Evolutionary conservation across 2,113 vertebrate genomes (phyloP).

Genomic region (Excalfactoria chinensis): DNA sequence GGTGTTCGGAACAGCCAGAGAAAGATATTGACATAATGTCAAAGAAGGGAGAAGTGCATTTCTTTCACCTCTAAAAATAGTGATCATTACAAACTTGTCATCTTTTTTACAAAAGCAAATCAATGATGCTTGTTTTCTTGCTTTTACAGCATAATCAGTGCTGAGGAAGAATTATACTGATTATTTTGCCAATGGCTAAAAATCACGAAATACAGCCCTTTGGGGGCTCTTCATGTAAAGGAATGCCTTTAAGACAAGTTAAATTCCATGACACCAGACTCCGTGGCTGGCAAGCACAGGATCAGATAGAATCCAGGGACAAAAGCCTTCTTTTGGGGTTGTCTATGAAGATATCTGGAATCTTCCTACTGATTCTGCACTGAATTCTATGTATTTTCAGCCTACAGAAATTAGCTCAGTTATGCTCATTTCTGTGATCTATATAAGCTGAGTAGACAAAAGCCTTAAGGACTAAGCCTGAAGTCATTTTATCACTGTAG

Average conservation of each 20-base stretch:
- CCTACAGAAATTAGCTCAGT: not conserved
- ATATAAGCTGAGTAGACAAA: not conserved
- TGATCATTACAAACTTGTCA: slow-evolving; percentile 68
- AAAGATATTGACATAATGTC: slow-evolving; percentile 61
- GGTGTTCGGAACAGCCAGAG: not conserved
- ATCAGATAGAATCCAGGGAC: not conserved
- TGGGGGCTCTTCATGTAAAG: not conserved
- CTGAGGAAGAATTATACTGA: slow-evolving; percentile 54
- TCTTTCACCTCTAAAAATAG: slow-evolving; percentile 47
- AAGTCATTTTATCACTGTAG: not conserved
- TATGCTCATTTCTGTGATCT: not conserved
- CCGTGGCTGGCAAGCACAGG: not conserved
- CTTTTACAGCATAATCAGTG: slow-evolving; percentile 66
- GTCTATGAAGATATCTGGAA: not conserved
- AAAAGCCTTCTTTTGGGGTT: rapidly evolving
- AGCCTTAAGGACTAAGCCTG: not conserved
- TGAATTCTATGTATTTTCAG: not conserved
- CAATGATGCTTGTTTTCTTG: slow-evolving; percentile 56
- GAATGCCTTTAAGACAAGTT: not conserved
- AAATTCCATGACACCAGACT: not conserved
- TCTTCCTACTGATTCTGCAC: not conserved
- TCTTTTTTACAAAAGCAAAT: slow-evolving; percentile 71
- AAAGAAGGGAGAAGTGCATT: slow-evolving; percentile 66
- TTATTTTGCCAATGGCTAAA: slow-evolving; percentile 52
- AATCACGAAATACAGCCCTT: not conserved